Evolutionary conservation across 2,888 invertebrate species (phyloP), one percentile per base, ranked within the genome.

Genomic region (Ornithoptera alexandrae): DNA sequence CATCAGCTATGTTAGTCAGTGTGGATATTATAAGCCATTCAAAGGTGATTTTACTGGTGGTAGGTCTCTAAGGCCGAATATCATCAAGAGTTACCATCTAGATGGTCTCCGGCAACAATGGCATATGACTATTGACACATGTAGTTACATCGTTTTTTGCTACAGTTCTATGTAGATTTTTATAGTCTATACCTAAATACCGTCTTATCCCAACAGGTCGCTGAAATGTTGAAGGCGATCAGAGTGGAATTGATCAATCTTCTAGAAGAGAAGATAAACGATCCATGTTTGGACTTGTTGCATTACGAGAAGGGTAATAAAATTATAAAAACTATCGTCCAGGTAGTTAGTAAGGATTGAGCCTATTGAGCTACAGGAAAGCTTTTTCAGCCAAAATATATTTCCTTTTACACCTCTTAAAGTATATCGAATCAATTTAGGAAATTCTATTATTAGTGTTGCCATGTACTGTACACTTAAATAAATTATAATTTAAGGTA

Each of bases 231-330:
- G 65, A 96, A 97, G 87, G 95, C 95, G 66, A 94, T 97, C 77
- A 92, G 97, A 74, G 89, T 93, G 12, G 97, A 97, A 81, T 86
- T 98, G 42, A 94, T 96, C 70, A 94, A 95, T 78, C 89, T 98
- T 72, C 87, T 98, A 71, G 96, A 97, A 84, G 95, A 96, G 80
- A 98, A 97, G 90, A 97, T 97, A 76, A 94, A 95, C 75, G 96
- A 97, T 83, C 97, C 97, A 0, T 93, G 95, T 71, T 88, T 97
- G 63, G 96, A 97, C 87, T 84, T 97, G 59, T 80, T 95, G 64
- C 94, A 96, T 79, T 95, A 96, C 81, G 94, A 95, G 68, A 95
- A 95, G 79, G 96, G 96, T 24, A 95, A 95, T 77, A 94, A 93
- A 80, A 95, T 97, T 72, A 96, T 97, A 75, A 93, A 94, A 72